Conservation (phyloP, 2,113 vertebrate species). For the Microcebus griseorufus region DNA sequence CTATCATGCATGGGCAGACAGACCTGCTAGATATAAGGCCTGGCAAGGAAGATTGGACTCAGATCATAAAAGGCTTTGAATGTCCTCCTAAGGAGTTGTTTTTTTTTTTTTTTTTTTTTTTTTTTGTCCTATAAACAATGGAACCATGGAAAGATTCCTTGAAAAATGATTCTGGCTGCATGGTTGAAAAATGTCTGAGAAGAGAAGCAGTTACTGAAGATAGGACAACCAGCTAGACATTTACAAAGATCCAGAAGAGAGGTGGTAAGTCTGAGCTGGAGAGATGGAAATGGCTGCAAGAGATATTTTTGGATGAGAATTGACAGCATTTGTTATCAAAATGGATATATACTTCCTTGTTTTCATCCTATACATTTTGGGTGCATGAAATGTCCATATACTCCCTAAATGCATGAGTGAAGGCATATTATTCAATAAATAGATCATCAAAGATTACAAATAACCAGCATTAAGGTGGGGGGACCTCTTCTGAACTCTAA, state of each 20-base stretch:
- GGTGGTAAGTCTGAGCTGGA: not conserved
- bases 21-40: not conserved
- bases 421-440: not conserved
- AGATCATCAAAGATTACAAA: not conserved
- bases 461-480: not conserved
- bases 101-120: constrained; percentile 29
- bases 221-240: not conserved
- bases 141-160: constrained; percentile 39
- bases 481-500: not conserved
- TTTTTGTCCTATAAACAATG: not conserved
- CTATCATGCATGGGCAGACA: not conserved
- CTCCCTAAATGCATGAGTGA: not conserved
- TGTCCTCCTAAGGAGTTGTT: not conserved
- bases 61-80: constrained; percentile 28
- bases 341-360: not conserved
- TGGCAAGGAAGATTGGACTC: not conserved
- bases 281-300: not conserved
- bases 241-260: constrained; percentile 33
- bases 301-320: not conserved
- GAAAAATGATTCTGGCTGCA: constrained; percentile 24
- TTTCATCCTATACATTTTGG: not conserved
- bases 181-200: not conserved
- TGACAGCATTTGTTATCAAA: not conserved
- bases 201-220: constrained; percentile 7
- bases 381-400: not conserved